A percentile compares a stretch with the other conserved stretches of the same genome.
These are phyloP conservation scores for Heteromyza rotundicornis DNA, from an alignment of 2,888 invertebrate genomes.

Conservation along the genomic window DNA sequence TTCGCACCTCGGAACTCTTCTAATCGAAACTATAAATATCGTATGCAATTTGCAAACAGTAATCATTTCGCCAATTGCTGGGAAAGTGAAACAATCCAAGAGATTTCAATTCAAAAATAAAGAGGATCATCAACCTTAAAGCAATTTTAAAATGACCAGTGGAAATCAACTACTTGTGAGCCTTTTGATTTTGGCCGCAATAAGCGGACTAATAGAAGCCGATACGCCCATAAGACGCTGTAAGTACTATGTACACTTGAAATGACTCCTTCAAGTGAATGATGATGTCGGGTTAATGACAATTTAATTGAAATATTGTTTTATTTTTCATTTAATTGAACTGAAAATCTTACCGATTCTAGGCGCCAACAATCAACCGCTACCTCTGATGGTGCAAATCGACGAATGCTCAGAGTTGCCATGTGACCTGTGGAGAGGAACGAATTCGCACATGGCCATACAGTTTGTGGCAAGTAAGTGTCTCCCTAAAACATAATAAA, in stretches of 20 bases:
- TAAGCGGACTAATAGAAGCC: neutral
- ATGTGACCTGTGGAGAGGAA: conserved; percentile 43
- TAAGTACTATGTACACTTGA: conserved; percentile 31
- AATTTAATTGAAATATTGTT: neutral
- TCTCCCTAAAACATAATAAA: neutral
- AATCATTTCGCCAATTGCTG: neutral
- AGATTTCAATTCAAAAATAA: too few species aligned
- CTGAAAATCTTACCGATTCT: neutral
- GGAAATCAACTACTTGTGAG: conserved; percentile 13
- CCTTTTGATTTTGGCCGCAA: conserved; percentile 19
- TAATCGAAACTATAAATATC: too few species aligned
- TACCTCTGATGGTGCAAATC: conserved; percentile 48
- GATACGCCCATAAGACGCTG: conserved; percentile 41
- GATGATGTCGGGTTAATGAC: neutral
- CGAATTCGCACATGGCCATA: conserved; percentile 41
- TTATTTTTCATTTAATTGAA: too few species aligned
- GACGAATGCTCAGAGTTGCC: conserved; percentile 45
- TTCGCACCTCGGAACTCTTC: too few species aligned
- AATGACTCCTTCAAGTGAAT: neutral
- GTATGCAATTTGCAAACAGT: neutral
- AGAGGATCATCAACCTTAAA: too few species aligned
- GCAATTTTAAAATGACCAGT: conserved; percentile 21
- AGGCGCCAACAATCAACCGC: conserved; percentile 40
- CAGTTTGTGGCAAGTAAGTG: conserved; percentile 54
- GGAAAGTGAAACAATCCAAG: conserved; percentile 7